Conservation (phyloP, 2,797 vertebrate species). For the Dipus sagitta region DNA sequence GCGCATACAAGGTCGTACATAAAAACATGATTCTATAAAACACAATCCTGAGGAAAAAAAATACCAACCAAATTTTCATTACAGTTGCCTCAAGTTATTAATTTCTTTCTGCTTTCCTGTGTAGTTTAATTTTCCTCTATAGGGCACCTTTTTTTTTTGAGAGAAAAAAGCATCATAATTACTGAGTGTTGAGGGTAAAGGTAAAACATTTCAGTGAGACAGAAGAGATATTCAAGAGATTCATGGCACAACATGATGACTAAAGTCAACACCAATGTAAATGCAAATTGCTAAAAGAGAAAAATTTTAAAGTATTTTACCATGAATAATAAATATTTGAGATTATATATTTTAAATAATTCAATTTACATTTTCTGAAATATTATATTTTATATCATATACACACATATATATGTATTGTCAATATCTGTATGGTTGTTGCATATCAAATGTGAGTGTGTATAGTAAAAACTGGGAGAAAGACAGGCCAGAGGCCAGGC, state of each 20-base stretch:
- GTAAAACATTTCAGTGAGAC: neutral
- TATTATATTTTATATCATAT: neutral
- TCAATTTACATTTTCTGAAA: neutral
- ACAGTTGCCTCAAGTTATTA: neutral
- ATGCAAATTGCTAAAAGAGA: neutral
- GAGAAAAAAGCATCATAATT: neutral
- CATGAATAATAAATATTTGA: neutral
- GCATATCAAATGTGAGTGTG: neutral
- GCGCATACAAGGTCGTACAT: neutral
- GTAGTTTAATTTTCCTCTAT: conserved; percentile 46
- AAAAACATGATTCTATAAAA: neutral
- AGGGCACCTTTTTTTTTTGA: neutral
- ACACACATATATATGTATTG: neutral
- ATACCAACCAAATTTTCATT: neutral
- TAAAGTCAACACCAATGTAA: neutral
- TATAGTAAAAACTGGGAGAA: neutral
- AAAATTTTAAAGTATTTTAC: neutral
- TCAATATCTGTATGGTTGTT: neutral
- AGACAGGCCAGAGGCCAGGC: neutral
- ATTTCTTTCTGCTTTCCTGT: conserved; percentile 16
- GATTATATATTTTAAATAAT: neutral
- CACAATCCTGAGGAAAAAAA: neutral
- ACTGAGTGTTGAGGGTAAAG: neutral
- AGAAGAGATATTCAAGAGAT: neutral
- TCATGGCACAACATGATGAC: neutral